Evolutionary conservation across 2,888 invertebrate species (phyloP).

Genomic region (Plebejus melissa): DNA sequence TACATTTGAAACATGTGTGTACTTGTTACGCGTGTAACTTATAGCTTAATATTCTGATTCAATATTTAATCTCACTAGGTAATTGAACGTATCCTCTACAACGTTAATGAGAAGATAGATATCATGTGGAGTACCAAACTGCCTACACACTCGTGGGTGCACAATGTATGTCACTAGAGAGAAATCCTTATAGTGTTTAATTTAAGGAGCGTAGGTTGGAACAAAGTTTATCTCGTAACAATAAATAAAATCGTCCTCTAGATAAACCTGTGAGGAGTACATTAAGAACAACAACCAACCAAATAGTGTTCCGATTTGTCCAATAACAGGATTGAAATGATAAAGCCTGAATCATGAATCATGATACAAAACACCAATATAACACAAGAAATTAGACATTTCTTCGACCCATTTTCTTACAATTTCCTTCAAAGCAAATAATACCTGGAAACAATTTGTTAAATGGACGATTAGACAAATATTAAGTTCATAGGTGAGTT

Average conservation of each 20-base stretch:
- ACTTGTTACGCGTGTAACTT: background rate
- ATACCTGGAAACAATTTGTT: background rate
- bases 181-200: conserved; percentile 6
- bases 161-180: conserved; percentile 13
- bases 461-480: background rate
- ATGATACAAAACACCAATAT: background rate
- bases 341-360: background rate
- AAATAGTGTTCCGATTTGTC: background rate
- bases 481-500: conserved; percentile 7
- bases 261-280: background rate
- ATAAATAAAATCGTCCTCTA: background rate
- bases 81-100: background rate
- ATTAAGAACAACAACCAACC: background rate
- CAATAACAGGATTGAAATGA: background rate
- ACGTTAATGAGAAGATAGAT: conserved; percentile 4
- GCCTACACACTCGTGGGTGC: background rate
- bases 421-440: background rate
- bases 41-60: background rate
- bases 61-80: background rate
- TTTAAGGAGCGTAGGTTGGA: background rate
- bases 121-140: background rate
- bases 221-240: background rate
- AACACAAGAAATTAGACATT: background rate
- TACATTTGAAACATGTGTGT: background rate
- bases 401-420: background rate